Evolutionary conservation across 2,888 invertebrate genomes (phyloP), one percentile per base, ranked within the genome.

Genomic region (Mechanitis messenoides): DNA sequence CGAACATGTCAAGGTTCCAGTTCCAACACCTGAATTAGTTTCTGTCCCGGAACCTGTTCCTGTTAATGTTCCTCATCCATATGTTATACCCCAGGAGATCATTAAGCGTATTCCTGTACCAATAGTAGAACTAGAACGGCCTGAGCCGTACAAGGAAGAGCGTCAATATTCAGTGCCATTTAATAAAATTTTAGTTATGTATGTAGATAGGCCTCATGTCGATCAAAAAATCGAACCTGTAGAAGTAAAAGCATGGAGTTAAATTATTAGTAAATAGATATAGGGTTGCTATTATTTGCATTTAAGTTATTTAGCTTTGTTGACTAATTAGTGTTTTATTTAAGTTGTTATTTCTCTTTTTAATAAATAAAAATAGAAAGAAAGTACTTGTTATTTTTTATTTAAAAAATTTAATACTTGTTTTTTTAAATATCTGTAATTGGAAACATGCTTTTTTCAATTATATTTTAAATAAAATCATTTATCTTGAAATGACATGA

Each of bases 21-120:
- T 74, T 7, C 73, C 74, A 3, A 68, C 73, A 1, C 74, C 77
- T 6, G 69, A 67, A 33, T 61, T 72, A 33, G 73, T 88, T 71
- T 72, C 85, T 68, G 66, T 83, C 71, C 76, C 82, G 3, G 69
- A 75, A 53, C 73, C 73, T 1, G 68, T 71, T 20, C 74, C 74
- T 62, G 72, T 76, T 0, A 75, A 74, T 46, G 68, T 73, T n/a
- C 75, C 78, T 9, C 72, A 75, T 54, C 74, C 75, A 2, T 77
- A 76, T 58, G 69, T 74, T 1, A 74, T 77, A 42, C 78, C 80
- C 7, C 38, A 75, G 45, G 75, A 81, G 61, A 70, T 77, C 33
- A 53, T 74, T 3, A 79, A 71, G 65, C 72, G 71, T 3, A 62
- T 78, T 46, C 71, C 77, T 20, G 57, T 74, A 11, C 74, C 76